phyloP scores from a whole-genome alignment of 1,140 invertebrate genomes.

The Drosophila navojoa region DNA sequence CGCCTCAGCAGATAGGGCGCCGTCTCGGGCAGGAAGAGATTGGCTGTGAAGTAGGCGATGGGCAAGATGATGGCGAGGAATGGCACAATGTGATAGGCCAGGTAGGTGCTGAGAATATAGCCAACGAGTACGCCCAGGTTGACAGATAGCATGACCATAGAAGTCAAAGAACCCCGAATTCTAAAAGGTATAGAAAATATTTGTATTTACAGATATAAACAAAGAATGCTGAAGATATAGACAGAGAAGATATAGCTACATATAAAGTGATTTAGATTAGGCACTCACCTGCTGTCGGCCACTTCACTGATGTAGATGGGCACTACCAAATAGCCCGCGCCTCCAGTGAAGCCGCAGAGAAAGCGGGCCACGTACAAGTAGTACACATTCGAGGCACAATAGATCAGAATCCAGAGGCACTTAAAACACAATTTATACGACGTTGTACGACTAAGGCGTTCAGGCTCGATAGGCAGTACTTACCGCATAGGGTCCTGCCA shows the following conservation, averaged over 20 bases:
- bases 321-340: conserved; percentile 80
- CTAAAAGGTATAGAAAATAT: conserved; percentile 68
- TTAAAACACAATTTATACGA: conserved; percentile 1
- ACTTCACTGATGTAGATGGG: conserved; percentile 84
- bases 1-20: conserved; percentile 88
- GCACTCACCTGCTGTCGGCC: conserved; percentile 63
- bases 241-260: background rate
- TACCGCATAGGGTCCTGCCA: conserved; percentile 81
- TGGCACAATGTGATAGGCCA: conserved; percentile 88
- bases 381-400: conserved; percentile 74
- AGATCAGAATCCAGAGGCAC: conserved; percentile 79
- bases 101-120: conserved; percentile 88
- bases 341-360: conserved; percentile 82
- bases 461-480: conserved; percentile 3
- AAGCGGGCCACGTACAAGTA: conserved; percentile 83
- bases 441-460: background rate
- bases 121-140: conserved; percentile 92
- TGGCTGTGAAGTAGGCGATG: conserved; percentile 87
- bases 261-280: background rate
- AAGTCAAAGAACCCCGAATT: conserved; percentile 91
- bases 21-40: conserved; percentile 92
- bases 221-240: background rate
- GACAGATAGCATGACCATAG: conserved; percentile 92
- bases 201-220: too few species aligned
- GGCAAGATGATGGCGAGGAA: conserved; percentile 88